phyloP scores from a whole-genome alignment of 2,113 vertebrate genomes.

The Microtus richardsoni region DNA sequence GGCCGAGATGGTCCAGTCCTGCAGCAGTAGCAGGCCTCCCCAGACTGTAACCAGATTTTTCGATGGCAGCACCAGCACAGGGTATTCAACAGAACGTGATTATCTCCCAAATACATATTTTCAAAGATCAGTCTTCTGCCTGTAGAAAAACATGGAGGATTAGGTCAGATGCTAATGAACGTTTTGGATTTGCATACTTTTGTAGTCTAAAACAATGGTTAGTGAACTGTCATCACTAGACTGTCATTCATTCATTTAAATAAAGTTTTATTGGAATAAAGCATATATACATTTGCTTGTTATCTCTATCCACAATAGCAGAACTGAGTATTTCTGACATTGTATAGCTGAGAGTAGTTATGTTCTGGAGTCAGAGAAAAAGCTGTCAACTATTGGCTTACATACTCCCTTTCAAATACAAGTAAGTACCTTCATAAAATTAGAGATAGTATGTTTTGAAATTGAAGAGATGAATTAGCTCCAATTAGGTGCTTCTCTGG shows the following conservation, averaged over 20 bases:
- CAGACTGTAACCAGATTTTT: constrained; percentile 92
- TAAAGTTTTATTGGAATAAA: constrained; percentile 36
- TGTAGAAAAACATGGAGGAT: constrained; percentile 48
- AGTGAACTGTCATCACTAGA: not conserved
- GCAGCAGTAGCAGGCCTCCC: constrained; percentile 77
- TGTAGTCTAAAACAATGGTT: not conserved
- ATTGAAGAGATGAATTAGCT: constrained; percentile 49
- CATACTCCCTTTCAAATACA: constrained; percentile 23
- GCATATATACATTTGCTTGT: not conserved
- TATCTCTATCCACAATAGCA: not conserved
- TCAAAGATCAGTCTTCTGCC: constrained; percentile 88
- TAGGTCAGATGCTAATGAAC: not conserved
- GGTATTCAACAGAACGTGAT: constrained; percentile 83
- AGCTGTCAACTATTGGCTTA: not conserved
- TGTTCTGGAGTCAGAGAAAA: not conserved
- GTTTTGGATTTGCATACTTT: not conserved
- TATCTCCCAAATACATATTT: constrained; percentile 91
- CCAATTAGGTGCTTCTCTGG: not conserved
- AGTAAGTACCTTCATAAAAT: not conserved
- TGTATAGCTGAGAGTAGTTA: not conserved
- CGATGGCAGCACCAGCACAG: constrained; percentile 92
- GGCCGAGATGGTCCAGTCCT: constrained; percentile 69
- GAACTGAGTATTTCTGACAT: not conserved
- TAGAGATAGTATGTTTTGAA: constrained; percentile 9
- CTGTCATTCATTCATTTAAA: not conserved